Evolutionary conservation across 2,888 invertebrate genomes (phyloP).

Genomic region (Strigamia maritima): DNA sequence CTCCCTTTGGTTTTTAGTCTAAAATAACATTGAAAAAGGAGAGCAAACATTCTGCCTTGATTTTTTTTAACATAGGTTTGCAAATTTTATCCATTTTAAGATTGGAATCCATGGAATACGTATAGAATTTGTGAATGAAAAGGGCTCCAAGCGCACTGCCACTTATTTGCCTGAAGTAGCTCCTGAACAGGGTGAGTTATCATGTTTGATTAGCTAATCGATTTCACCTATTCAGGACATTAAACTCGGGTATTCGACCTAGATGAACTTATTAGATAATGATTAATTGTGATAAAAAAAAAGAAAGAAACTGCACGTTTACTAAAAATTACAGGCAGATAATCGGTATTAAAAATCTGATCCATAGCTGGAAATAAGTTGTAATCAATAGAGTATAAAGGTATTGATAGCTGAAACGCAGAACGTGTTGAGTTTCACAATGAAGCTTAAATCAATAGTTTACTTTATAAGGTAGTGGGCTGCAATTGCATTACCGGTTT

Average conservation of each 20-base stretch:
- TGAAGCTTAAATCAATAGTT: no score
- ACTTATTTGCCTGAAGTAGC: constrained; percentile 99
- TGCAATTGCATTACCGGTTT: no score
- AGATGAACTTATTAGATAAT: neutral
- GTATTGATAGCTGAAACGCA: no score
- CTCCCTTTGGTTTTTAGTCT: neutral
- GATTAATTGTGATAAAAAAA: no score
- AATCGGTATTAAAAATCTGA: no score
- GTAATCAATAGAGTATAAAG: no score
- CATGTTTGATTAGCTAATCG: neutral
- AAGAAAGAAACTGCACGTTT: no score
- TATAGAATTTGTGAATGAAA: constrained; percentile 93
- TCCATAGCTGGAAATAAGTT: no score
- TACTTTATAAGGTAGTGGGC: no score
- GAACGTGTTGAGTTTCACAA: no score
- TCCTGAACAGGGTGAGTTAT: constrained; percentile 85
- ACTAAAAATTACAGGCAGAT: no score
- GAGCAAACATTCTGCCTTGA: neutral
- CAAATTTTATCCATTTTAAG: constrained; percentile 45
- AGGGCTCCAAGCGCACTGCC: constrained; percentile 88
- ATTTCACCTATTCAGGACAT: neutral
- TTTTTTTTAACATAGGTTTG: neutral
- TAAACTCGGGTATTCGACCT: neutral
- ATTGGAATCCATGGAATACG: constrained; percentile 91
- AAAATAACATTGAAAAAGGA: neutral